These are phyloP conservation scores for Lepidochrysops patricia DNA, from an alignment of 2,888 invertebrate genomes.

Conservation along the genomic window DNA sequence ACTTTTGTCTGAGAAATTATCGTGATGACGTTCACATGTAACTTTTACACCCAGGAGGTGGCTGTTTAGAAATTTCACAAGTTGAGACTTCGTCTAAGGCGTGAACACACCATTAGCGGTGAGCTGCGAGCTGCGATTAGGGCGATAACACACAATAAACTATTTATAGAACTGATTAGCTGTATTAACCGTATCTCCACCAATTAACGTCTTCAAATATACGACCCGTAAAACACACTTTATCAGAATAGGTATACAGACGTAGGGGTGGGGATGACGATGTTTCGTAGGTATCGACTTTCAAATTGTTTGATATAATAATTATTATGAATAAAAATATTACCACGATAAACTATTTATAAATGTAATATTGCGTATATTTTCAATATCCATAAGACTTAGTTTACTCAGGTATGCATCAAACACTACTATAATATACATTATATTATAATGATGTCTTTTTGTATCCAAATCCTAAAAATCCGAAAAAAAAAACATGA, in stretches of 20 bases:
- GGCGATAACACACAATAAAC: conserved; percentile 28
- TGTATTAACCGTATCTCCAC: conserved; percentile 31
- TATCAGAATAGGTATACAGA: conserved; percentile 41
- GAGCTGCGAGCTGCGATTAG: conserved; percentile 18
- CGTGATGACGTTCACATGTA: no score
- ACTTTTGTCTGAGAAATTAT: no score
- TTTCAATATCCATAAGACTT: no score
- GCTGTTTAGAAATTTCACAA: not conserved
- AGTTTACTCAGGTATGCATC: no score
- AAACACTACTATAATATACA: no score
- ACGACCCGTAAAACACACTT: conserved; percentile 53
- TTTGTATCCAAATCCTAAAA: no score
- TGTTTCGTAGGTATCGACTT: not conserved
- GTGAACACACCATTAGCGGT: conserved; percentile 7
- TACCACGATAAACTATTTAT: no score
- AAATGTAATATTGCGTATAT: no score
- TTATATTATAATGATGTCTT: no score
- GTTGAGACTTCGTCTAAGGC: not conserved
- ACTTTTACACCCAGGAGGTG: no score
- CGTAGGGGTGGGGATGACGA: not conserved
- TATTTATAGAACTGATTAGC: conserved; percentile 29
- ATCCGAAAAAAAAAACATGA: no score
- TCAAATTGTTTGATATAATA: not conserved
- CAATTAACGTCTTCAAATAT: conserved; percentile 53
- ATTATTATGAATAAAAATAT: no score